Percentiles rank a stretch among this genome's conserved stretches.
Evolutionary conservation across 2,113 vertebrate genomes (phyloP).

Genomic region (Nibea coibor): DNA sequence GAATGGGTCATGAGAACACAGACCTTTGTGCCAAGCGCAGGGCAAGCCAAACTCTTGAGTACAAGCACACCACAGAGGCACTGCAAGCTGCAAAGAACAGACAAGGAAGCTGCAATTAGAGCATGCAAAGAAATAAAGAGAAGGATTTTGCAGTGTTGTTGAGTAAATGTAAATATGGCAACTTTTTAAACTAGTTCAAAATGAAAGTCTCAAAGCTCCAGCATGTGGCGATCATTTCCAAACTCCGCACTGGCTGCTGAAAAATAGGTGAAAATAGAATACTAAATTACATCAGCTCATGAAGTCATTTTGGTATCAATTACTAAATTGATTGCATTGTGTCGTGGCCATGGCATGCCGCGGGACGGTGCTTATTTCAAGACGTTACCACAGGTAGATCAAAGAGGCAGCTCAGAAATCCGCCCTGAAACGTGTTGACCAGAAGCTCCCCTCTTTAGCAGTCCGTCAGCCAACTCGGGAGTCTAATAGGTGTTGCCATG

Average conservation of each 20-base stretch:
- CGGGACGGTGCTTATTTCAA: neutral
- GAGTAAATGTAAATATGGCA: neutral
- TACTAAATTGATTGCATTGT: neutral
- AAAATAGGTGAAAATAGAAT: neutral
- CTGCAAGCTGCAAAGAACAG: neutral
- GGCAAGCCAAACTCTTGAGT: neutral
- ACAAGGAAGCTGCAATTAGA: neutral
- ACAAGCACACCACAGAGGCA: neutral
- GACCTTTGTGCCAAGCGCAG: neutral
- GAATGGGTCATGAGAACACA: slow-evolving; percentile 46
- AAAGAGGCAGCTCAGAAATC: slow-evolving; percentile 34
- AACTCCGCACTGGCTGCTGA: neutral
- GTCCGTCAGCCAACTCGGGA: slow-evolving; percentile 52
- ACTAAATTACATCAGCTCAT: neutral
- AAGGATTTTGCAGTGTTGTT: neutral
- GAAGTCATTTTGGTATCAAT: neutral
- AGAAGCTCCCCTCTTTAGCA: slow-evolving; percentile 65
- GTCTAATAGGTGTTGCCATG: slow-evolving; percentile 76
- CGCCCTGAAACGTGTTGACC: slow-evolving; percentile 56
- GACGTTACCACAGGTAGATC: slow-evolving; percentile 5
- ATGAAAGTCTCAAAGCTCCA: neutral
- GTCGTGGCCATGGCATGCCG: neutral
- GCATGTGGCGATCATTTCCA: neutral
- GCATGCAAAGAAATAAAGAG: neutral
- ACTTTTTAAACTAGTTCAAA: too few relatives aligned